These are phyloP conservation scores for Anhinga anhinga DNA, from an alignment of 2,113 vertebrate genomes.

Conservation along the genomic window DNA sequence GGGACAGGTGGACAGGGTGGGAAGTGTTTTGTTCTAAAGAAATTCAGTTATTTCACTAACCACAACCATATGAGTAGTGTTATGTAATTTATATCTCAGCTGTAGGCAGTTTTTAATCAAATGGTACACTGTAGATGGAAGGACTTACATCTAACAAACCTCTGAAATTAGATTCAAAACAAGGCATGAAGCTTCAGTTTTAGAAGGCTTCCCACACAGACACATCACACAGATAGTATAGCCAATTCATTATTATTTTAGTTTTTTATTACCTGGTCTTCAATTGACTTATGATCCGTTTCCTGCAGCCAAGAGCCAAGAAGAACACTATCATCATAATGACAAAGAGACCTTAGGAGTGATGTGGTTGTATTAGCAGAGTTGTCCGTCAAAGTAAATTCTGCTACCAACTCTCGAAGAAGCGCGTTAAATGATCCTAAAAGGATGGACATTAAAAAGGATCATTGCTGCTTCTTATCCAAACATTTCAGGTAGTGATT, in stretches of 20 bases:
- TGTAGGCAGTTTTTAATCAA: background rate
- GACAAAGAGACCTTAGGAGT: conserved; percentile 93
- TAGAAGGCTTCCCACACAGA: background rate
- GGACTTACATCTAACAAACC: background rate
- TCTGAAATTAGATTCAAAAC: background rate
- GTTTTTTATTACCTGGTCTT: conserved; percentile 86
- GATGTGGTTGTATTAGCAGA: conserved; percentile 98
- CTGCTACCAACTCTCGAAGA: conserved; percentile 93
- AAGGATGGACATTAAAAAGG: background rate
- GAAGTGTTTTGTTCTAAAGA: background rate
- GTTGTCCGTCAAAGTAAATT: conserved; percentile 98
- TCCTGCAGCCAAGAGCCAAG: conserved; percentile 99
- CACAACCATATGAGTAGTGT: background rate
- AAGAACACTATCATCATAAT: conserved; percentile 97
- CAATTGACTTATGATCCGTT: conserved; percentile 98
- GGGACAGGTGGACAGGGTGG: fast-evolving
- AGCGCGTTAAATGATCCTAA: conserved; percentile 94
- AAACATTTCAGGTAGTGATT: background rate
- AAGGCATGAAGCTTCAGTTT: background rate
- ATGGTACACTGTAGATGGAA: background rate
- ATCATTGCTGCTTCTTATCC: background rate
- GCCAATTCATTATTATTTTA: background rate
- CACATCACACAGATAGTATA: background rate
- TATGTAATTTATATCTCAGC: background rate
- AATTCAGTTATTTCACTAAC: background rate